phyloP scores from a whole-genome alignment of 2,888 invertebrate genomes.

The Cremastobaeus sp. region DNA sequence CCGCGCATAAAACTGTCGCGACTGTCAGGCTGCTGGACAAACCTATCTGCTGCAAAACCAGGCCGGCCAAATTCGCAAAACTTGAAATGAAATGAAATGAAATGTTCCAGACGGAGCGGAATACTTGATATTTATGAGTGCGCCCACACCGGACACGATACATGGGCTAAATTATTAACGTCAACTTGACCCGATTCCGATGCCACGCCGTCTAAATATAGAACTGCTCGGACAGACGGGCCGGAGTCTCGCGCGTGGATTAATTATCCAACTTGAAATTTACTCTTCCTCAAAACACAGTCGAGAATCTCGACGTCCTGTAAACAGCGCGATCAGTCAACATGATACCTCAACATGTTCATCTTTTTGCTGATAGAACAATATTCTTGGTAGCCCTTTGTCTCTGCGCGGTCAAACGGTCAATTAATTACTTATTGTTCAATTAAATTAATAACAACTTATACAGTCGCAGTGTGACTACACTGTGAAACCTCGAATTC shows the following conservation, averaged over 20 bases:
- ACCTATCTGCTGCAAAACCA: constrained; percentile 40
- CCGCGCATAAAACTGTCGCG: constrained; percentile 58
- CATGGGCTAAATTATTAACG: constrained; percentile 42
- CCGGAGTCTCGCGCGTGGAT: constrained; percentile 5
- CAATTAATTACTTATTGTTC: too few relatives aligned
- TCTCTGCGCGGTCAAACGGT: too few relatives aligned
- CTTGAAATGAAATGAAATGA: constrained; percentile 37
- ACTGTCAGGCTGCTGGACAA: constrained; percentile 44
- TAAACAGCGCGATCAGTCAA: too few relatives aligned
- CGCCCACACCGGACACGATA: constrained; percentile 18
- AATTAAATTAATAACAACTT: too few relatives aligned
- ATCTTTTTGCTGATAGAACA: too few relatives aligned
- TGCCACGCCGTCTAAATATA: constrained; percentile 13
- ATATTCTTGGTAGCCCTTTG: too few relatives aligned
- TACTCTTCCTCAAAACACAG: constrained; percentile 5
- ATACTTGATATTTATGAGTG: constrained; percentile 38
- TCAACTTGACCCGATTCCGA: constrained; percentile 48
- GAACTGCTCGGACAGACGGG: constrained; percentile 5
- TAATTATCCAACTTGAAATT: constrained; percentile 20
- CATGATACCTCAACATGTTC: neutral
- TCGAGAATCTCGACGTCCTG: too few relatives aligned
- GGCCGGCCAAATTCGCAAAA: constrained; percentile 27
- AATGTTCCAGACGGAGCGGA: constrained; percentile 3
- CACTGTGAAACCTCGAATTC: too few relatives aligned
- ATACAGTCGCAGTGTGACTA: too few relatives aligned